phyloP scores from a whole-genome alignment of 2,797 vertebrate genomes.

The Hippoglossus hippoglossus region DNA sequence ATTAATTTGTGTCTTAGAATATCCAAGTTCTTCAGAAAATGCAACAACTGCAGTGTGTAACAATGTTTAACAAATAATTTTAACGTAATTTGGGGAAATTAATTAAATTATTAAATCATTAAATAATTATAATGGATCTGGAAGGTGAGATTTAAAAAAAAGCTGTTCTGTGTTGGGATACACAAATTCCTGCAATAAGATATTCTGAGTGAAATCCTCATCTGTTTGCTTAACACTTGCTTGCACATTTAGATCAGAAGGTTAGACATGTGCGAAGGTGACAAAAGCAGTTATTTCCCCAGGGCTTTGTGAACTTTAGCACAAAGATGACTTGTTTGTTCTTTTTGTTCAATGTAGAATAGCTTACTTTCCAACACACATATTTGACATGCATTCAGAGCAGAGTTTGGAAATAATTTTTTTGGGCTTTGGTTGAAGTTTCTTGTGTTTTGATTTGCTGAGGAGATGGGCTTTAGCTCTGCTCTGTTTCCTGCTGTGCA shows the following conservation, averaged over 20 bases:
- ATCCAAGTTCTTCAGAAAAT: too few relatives aligned
- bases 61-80: not conserved
- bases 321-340: not conserved
- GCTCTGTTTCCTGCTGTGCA: constrained; percentile 12
- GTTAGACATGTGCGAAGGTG: not conserved
- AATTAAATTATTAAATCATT: not conserved
- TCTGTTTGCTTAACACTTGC: not conserved
- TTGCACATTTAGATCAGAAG: not conserved
- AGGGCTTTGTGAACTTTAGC: not conserved
- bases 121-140: not conserved
- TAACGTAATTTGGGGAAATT: not conserved
- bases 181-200: too few relatives aligned
- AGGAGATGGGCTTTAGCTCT: constrained; percentile 11
- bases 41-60: too few relatives aligned
- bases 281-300: not conserved
- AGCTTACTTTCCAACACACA: constrained; percentile 32
- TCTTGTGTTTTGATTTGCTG: constrained; percentile 55
- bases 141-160: not conserved
- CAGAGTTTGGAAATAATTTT: constrained; percentile 12
- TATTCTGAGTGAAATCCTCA: not conserved
- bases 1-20: too few relatives aligned
- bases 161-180: not conserved
- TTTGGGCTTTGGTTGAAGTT: not conserved
- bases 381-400: not conserved
- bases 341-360: not conserved